Percentiles rank a stretch among this genome's conserved stretches.
Evolutionary conservation across 2,113 vertebrate genomes (phyloP).

Genomic region (Brachyhypopomus gauderio): DNA sequence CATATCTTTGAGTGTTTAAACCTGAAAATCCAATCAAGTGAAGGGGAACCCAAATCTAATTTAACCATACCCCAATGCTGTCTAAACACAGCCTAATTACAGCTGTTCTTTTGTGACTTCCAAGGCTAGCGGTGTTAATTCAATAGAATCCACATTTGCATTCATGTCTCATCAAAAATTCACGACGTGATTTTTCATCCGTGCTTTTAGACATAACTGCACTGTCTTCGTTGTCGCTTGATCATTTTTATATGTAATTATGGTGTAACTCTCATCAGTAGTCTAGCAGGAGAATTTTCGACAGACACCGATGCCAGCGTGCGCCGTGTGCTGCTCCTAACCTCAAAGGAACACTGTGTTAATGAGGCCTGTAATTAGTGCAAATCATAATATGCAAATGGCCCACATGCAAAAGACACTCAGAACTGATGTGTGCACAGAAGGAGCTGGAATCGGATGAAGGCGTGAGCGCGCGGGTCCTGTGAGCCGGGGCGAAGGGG

Average conservation of each 20-base stretch:
- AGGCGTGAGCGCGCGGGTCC: conserved; percentile 8
- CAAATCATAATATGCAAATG: conserved; percentile 63
- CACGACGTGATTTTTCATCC: conserved; percentile 35
- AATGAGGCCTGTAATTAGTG: conserved; percentile 61
- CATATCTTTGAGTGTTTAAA: conserved; percentile 13
- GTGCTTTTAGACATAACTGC: conserved; percentile 38
- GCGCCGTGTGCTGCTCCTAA: conserved; percentile 39
- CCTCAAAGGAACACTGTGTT: conserved; percentile 50
- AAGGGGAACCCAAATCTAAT: background rate
- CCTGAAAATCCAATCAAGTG: background rate
- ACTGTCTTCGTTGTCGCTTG: conserved; percentile 39
- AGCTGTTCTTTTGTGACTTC: conserved; percentile 41
- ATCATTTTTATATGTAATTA: conserved; percentile 56
- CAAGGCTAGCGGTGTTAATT: conserved; percentile 47
- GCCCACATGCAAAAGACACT: conserved; percentile 20
- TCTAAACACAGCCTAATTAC: conserved; percentile 44
- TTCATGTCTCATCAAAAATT: conserved; percentile 47
- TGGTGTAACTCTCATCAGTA: conserved; percentile 35
- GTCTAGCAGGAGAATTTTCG: conserved; percentile 25
- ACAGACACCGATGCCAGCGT: conserved; percentile 33
- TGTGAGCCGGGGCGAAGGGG: background rate
- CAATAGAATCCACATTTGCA: conserved; percentile 44
- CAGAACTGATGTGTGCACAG: background rate
- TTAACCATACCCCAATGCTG: conserved; percentile 11
- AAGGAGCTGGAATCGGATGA: conserved; percentile 28